A percentile compares a stretch with the other conserved stretches of the same genome.
Evolutionary conservation across 1,140 invertebrate species (phyloP).

Genomic region (Panagrolaimus sp.): DNA sequence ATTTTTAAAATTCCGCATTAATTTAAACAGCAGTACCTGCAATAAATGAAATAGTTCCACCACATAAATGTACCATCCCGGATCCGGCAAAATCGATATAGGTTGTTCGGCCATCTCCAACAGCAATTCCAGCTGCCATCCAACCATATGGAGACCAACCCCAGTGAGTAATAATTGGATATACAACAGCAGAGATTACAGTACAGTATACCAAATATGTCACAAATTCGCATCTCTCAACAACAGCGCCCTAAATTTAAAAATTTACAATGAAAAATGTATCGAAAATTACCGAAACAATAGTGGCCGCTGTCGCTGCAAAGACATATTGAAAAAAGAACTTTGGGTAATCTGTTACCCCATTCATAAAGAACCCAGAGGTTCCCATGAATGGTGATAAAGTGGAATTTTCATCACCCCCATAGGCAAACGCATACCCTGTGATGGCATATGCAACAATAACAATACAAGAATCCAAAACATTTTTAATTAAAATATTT

Average conservation of each 20-base stretch:
- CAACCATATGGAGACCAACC: slow-evolving; percentile 58
- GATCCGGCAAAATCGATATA: slow-evolving; percentile 3
- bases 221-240: slow-evolving; percentile 63
- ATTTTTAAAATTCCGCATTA: no score
- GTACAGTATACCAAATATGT: slow-evolving; percentile 65
- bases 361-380: slow-evolving; percentile 45
- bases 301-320: slow-evolving; percentile 62
- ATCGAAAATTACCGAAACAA: no score
- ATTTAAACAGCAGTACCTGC: no score
- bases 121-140: background rate
- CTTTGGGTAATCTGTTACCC: slow-evolving; percentile 38
- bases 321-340: slow-evolving; percentile 65
- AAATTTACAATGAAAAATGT: no score
- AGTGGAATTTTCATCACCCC: slow-evolving; percentile 49
- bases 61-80: slow-evolving; percentile 59
- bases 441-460: slow-evolving; percentile 63
- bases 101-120: background rate
- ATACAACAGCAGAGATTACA: slow-evolving; percentile 60
- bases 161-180: slow-evolving; percentile 65
- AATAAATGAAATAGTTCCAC: slow-evolving; percentile 63
- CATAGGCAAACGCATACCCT: slow-evolving; percentile 64
- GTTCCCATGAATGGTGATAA: slow-evolving; percentile 35
- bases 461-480: slow-evolving; percentile 65
- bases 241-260: slow-evolving; percentile 65
- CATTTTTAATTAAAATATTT: slow-evolving; percentile 66